Evolutionary conservation across 2,113 vertebrate species (phyloP), one percentile per base, ranked within the genome.

Genomic region (Genyomyrus donnyi): DNA sequence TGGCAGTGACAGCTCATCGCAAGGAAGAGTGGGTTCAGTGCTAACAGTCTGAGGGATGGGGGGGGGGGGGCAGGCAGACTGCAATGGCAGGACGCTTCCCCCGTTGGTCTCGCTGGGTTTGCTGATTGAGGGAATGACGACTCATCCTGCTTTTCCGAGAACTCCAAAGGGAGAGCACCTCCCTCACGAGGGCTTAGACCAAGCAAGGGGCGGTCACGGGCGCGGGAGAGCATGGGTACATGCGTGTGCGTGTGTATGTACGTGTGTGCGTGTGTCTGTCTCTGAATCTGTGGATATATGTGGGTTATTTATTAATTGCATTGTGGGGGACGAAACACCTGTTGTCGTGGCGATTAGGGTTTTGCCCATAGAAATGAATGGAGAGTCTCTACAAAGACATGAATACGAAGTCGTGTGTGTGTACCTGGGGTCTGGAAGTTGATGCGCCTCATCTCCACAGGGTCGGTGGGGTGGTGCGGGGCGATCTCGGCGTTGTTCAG

Each of bases 361-460:
- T 58, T 58, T 58, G 56, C 9, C 62, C 62, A 1, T 27, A 70
- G 27, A 31, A 70, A 70, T 31, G 62, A 31, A 70, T 31, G 62
- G 62, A 31, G 3, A 31, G 27, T 31, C 27, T 10, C 27, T 1
- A 10, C 62, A 13, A 70, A 31, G 62, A 70, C n/a, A 31, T 70
- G 62, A 31, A 31, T 11, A 13, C 62, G 31, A 31, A 70, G 9
- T 11, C 92, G 92, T 0, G 1, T 89, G 21, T 7, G 53, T 88
- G 46, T 96, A 99, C 98, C 98, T 97, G 97, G 97, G 0, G 98
- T 99, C 95, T 99, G 98, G 96, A 99, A 99, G 95, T 99, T 99
- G 93, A 99, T 98, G 90, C 98, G 96, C 3, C 98, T 97, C 98
- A 99, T 98, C 92, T 99, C 98, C 93, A 99, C 98, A 0, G 98